Base-by-base conservation (phyloP, 2,888 invertebrate species). In the Agrypnus murinus region DNA sequence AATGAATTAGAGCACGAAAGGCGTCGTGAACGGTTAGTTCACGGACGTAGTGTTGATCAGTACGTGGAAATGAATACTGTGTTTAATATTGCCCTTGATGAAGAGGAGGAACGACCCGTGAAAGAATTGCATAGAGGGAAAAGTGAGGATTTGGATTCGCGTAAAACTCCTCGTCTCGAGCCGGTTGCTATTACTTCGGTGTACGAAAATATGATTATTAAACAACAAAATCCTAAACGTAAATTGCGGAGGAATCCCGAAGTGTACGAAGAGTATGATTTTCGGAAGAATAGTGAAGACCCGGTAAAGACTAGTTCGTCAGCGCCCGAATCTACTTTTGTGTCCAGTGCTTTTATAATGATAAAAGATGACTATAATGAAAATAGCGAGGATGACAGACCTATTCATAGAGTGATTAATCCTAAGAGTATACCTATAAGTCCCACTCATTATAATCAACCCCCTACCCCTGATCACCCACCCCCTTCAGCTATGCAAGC, bases 401-500 rank as follows among this genome's bases (percentile, higher is more conserved):
- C 58, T 9, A 58, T 71, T 25, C 72, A 71, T 53, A 79, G 69
- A 55, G 71, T 73, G n/a, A 64, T 75, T 19, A 75, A 67, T 50
- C 73, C 71, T 32, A 72, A 75, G 36, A 77, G 86, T 83, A 82
- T 89, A 78, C 97, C 97, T 0, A 87, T 94, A 78, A 96, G 95
- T 77, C 97, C 97, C 15, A 95, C 95, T 55, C 94, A 95, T 83
- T 96, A 96, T 81, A 90, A 92, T 62, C 96, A 97, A 85, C 96
- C 97, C 9, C 95, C 97, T 8, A 97, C 97, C 9, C 97, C 97
- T 0, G 96, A 97, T 78, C 96, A 96, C 86, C 96, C 97, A 2
- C 97, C 97, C 1, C 97, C 97, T 0, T 93, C 95, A 8, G 95
- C 97, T 2, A 89, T 91, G 80, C 95, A 96, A 78, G 97, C 97